Base-by-base conservation (phyloP, 1,140 invertebrate species). In the Brachionus plicatilis region DNA sequence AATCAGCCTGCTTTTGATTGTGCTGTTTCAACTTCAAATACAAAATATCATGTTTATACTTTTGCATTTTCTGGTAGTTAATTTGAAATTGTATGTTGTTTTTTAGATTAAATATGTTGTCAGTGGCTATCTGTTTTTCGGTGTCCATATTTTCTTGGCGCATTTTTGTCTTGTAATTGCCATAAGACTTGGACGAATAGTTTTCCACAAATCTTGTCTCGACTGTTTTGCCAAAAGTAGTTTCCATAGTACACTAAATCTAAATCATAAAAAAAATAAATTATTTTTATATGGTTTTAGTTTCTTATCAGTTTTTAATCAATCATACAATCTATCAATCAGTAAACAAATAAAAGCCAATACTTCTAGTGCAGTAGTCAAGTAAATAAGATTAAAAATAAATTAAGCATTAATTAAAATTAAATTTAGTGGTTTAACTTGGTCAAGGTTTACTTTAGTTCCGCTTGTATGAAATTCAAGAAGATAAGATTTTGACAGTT, bases 391-490 rank as follows among this genome's bases (percentile, higher is more conserved):
- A 72, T 72, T 72, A 72, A 72, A 72, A 72, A 20, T 72, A 72
- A 72, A 72, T 72, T 41, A 72, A 72, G 68, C 68, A 72, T 72
- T 72, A 72, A 72, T 72, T 72, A 72, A 72, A 72, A 43, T 72
- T 41, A 43, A 72, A 41, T 68, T 68, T 68, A 29, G 66, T 33
- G 33, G 33, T 68, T 33, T 33, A 68, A 29, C n/a, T 68, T 68
- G 33, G 33, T 33, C 66, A 41, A 68, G 66, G 53, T 60, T 60
- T 60, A 20, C 17, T 60, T 68, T 41, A 33, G 66, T 68, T 68
- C 66, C 66, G 66, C 66, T 68, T 41, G 14, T 68, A 68, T 68
- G 66, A 68, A 33, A 68, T 68, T 68, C 66, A 24, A 68, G 27
- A 33, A 68, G 66, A 68, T 68, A 68, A 68, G 27, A 68, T 37